Base-by-base conservation (phyloP, 2,113 vertebrate species). In the Alaudala cheleensis region DNA sequence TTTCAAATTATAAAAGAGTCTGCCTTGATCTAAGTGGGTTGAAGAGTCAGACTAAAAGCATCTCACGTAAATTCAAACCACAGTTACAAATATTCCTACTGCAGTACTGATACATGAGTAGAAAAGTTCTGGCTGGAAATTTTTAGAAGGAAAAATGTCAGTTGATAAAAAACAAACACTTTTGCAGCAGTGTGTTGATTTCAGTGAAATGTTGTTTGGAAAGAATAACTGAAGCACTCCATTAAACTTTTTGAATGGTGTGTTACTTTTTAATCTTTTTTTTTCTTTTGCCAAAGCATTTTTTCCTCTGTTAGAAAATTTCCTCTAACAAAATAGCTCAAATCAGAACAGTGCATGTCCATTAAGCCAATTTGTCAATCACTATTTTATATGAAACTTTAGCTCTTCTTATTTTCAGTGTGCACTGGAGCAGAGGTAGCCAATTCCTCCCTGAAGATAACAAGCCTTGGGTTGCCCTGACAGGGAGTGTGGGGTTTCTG, bases 11-110 rank as follows among this genome's bases (percentile, higher is more conserved):
- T 81, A 58, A 47, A 86, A 78, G 47, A 94, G 71, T 70, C 81
- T 90, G 90, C 47, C 85, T 94, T 4, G 6, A 70, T 82, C 71
- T 95, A 81, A 92, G 82, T 64, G 71, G 69, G 54, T n/a, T 70
- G 85, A 82, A 90, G 74, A 95, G 54, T 82, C 93, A 96, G 85
- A 57, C 79, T 93, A 86, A 83, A 96, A 94, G 71, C 79, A 86
- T 96, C 87, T 93, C 54, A 2, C 54, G 69, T 70, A 90, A 95
- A 86, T 91, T 94, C 71, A 93, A 92, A 86, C 93, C 79, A 45
- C 76, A 93, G 72, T 74, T 86, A 51, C 64, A 88, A 90, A 80
- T 87, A 81, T 82, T 83, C 71, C 25, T 86, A 6, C 28, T 84
- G 60, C 64, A 95, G 45, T 73, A 66, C 42, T 29, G 54, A 80